A percentile compares a stretch with the other conserved stretches of the same genome.
phyloP scores from a whole-genome alignment of 2,888 invertebrate genomes.

The Drosophila anomelani region DNA sequence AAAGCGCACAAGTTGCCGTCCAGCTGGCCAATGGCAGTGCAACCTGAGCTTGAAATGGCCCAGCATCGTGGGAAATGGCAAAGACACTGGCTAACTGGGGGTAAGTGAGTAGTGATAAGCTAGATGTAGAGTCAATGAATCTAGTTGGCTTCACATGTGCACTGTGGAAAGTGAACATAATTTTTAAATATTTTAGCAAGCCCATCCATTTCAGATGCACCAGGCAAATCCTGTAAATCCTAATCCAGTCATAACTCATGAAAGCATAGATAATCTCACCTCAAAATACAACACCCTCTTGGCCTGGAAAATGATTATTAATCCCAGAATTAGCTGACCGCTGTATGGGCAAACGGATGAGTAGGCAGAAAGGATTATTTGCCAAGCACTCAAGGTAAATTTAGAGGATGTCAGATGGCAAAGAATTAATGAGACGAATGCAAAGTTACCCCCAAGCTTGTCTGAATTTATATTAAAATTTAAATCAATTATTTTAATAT shows the following conservation, averaged over 20 bases:
- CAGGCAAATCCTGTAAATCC: background rate
- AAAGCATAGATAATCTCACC: slow-evolving; percentile 1
- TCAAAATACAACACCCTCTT: background rate
- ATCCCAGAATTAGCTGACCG: slow-evolving; percentile 22
- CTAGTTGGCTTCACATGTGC: slow-evolving; percentile 11
- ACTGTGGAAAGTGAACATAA: slow-evolving; percentile 2
- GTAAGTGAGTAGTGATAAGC: slow-evolving; percentile 33
- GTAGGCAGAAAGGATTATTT: background rate
- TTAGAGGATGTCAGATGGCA: too few relatives aligned
- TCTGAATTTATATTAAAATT: background rate
- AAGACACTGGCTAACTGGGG: slow-evolving; percentile 2
- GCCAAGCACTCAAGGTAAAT: too few relatives aligned
- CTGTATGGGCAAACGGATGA: background rate
- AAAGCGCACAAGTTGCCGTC: slow-evolving; percentile 9
- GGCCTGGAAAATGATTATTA: background rate
- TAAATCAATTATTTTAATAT: background rate
- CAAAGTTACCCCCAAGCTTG: too few relatives aligned
- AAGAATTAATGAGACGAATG: too few relatives aligned
- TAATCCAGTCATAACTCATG: slow-evolving; percentile 6
- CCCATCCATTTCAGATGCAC: background rate
- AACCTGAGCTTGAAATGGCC: slow-evolving; percentile 26
- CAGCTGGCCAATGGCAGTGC: slow-evolving; percentile 18
- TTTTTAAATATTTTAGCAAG: background rate
- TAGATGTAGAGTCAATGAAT: slow-evolving; percentile 31
- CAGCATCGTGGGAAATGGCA: slow-evolving; percentile 42